Evolutionary conservation across 1,140 invertebrate genomes (phyloP), one percentile per base, ranked within the genome.

Genomic region (Gryllus bimaculatus): DNA sequence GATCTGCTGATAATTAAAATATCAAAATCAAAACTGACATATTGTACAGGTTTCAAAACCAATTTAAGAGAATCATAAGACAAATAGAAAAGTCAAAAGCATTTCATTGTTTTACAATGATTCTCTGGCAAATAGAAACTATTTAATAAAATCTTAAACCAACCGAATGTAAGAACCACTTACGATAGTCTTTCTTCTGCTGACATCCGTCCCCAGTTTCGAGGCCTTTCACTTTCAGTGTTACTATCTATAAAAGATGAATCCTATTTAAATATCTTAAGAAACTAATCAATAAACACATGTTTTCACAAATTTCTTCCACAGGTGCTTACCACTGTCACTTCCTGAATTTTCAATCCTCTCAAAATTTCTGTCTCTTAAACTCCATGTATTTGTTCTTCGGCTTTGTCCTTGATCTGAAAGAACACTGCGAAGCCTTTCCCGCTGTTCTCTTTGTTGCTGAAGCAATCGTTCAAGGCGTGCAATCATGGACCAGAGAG

Each of bases 391-490:
- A 18, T 54, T 49, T 0, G 18, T 48, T 6, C 47, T 39, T 20
- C 47, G 39, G 6, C 47, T 8, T 77, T 10, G 15, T n/a, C 76
- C 48, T 8, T 47, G 39, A 48, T 10, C 5, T 7, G 15, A 26
- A 15, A 10, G 13, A 47, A 49, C 78, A 8, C n/a, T 47, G n/a
- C 20, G 78, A 8, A 73, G 6, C 26, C 48, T n/a, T 74, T 79
- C 75, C 15, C 39, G 79, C 10, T 80, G 76, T 26, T 78, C 82
- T 73, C 83, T 82, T 49, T 84, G 85, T 20, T 85, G 83, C n/a
- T 80, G 78, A 10, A 85, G 83, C 47, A 85, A 77, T 20, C 80
- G 78, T 49, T 84, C 82, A n/a, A 86, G 79, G 54, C 83, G 82
- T 47, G 83, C 74, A 49, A 86, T 84, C 81, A 86, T 84, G 8